Evolutionary conservation across 2,888 invertebrate genomes (phyloP).

Genomic region (Cinara cedri): DNA sequence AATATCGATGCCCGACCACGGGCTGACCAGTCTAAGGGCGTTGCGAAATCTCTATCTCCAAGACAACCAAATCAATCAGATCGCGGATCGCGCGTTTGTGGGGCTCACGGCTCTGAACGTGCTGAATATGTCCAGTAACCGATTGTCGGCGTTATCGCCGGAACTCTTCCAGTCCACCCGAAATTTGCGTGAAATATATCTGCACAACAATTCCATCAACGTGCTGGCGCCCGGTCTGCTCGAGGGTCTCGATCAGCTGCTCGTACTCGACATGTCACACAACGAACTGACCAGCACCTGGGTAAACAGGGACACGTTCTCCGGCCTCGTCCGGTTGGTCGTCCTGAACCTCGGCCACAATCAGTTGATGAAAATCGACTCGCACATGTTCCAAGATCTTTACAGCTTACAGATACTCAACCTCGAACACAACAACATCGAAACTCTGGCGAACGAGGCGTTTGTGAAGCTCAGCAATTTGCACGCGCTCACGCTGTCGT

Average conservation of each 20-base stretch:
- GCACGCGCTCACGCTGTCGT: slow-evolving; percentile 86
- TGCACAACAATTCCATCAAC: slow-evolving; percentile 90
- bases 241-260: slow-evolving; percentile 79
- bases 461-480: slow-evolving; percentile 91
- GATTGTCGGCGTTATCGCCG: slow-evolving; percentile 85
- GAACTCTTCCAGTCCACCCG: slow-evolving; percentile 79
- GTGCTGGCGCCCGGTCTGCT: slow-evolving; percentile 85
- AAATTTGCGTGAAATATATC: slow-evolving; percentile 84
- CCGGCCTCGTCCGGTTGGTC: slow-evolving; percentile 86
- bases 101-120: slow-evolving; percentile 82
- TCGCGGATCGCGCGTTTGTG: slow-evolving; percentile 81
- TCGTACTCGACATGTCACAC: slow-evolving; percentile 81
- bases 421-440: slow-evolving; percentile 82
- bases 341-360: slow-evolving; percentile 86
- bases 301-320: slow-evolving; percentile 84
- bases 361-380: slow-evolving; percentile 79
- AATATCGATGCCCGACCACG: slow-evolving; percentile 80
- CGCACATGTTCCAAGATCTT: slow-evolving; percentile 82
- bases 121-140: slow-evolving; percentile 88
- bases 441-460: slow-evolving; percentile 83
- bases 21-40: slow-evolving; percentile 79
- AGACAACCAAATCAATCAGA: slow-evolving; percentile 87
- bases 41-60: slow-evolving; percentile 82
- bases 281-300: slow-evolving; percentile 87
- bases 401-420: slow-evolving; percentile 88